Evolutionary conservation across 2,113 vertebrate species (phyloP).

Genomic region (Haemorhous mexicanus): DNA sequence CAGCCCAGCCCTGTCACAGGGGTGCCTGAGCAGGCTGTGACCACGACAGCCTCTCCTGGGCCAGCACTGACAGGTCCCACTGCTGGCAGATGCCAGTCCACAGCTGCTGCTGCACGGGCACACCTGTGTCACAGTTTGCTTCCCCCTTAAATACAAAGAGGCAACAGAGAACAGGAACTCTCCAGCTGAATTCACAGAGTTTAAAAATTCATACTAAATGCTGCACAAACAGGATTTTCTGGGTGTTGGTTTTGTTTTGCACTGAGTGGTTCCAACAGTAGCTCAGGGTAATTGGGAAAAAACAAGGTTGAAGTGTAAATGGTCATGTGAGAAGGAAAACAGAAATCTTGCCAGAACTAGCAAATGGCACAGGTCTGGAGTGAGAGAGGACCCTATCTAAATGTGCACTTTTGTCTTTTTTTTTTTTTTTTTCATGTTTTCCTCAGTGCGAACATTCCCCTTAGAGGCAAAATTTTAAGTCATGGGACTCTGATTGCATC

Average conservation of each 20-base stretch:
- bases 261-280: background rate
- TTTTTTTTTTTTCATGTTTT: background rate
- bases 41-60: rapidly evolving
- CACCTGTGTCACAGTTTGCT: rapidly evolving
- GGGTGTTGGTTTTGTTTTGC: background rate
- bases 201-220: background rate
- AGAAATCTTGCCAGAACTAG: background rate
- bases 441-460: background rate
- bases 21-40: background rate
- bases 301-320: background rate
- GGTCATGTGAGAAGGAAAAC: background rate
- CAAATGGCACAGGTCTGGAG: background rate
- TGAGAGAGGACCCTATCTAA: background rate
- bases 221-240: background rate
- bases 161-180: rapidly evolving
- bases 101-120: background rate
- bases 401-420: background rate
- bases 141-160: rapidly evolving
- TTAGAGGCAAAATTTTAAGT: constrained; percentile 4
- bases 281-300: background rate
- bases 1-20: rapidly evolving
- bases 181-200: background rate
- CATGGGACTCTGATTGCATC: background rate
- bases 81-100: background rate
- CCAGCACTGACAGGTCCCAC: background rate